Evolutionary conservation across 2,888 invertebrate species (phyloP), one percentile per base, ranked within the genome.

Genomic region (Eristalinus sepulchralis): DNA sequence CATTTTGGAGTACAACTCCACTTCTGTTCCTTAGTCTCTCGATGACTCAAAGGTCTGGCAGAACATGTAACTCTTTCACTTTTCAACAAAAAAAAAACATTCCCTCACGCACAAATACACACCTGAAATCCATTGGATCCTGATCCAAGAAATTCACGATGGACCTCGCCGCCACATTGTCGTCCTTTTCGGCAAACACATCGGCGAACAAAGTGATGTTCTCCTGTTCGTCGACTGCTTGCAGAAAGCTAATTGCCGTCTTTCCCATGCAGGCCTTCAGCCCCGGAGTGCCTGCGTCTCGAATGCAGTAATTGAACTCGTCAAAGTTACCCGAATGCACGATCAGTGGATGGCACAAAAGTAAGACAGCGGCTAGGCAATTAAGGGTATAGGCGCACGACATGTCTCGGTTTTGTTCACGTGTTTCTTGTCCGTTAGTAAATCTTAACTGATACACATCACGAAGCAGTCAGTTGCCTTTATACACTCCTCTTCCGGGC

Each of bases 121-220:
- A 96, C 94, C 96, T 94, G 83, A 96, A 95, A 92, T 96, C 95
- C 90, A 95, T 94, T 0, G 96, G 96, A 93, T 96, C 95, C 85
- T 95, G 95, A 89, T 96, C 96, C 88, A 95, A 93, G 84, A 95
- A 94, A 90, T 95, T 95, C 67, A 95, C 93, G 80, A 95, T 93
- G 82, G 95, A 95, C 70, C 96, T 94, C 13, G 94, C 94, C 66
- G 95, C 94, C 75, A 95, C 94, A 9, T 90, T 91, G 31, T 95
- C 95, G 89, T 95, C 95, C 89, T 95, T 94, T 0, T 94, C 94
- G 88, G 96, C 94, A 13, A 94, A 94, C 2, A 96, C 93, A 13
- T 95, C 95, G 36, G 93, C 94, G 0, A 95, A 94, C 76, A 96
- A 93, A 89, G 95, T 95, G 82, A 95, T 95, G 22, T 95, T 94